phyloP scores from a whole-genome alignment of 2,113 vertebrate species.

The Odontophorus gujanensis region DNA sequence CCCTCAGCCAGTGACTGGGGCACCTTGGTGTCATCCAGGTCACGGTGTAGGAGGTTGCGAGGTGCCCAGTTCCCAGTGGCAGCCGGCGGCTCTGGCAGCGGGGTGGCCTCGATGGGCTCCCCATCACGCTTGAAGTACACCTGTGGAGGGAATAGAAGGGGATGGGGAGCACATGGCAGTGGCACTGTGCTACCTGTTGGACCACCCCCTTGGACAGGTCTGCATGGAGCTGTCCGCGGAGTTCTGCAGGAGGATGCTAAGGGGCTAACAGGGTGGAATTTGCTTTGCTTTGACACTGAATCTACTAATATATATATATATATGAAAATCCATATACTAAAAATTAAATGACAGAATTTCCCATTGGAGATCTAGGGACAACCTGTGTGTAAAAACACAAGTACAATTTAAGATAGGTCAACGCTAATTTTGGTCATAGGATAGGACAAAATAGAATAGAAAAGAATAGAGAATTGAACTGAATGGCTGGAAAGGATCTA shows the following conservation, averaged over 20 bases:
- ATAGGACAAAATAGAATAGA: too few relatives aligned
- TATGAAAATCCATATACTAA: background rate
- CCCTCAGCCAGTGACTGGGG: slow-evolving; percentile 82
- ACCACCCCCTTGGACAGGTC: background rate
- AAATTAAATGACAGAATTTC: background rate
- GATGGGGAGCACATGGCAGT: rapidly evolving
- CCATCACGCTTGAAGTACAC: slow-evolving; percentile 94
- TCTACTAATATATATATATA: too few relatives aligned
- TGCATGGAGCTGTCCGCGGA: background rate
- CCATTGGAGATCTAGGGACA: background rate
- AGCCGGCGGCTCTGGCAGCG: slow-evolving; percentile 79
- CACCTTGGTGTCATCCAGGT: slow-evolving; percentile 90
- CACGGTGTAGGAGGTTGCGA: slow-evolving; percentile 80
- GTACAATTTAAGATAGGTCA: background rate
- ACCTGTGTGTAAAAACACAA: background rate
- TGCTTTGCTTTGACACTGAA: background rate
- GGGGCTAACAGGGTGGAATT: background rate
- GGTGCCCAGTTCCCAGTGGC: slow-evolving; percentile 69
- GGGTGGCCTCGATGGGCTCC: slow-evolving; percentile 86
- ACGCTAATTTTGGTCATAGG: background rate
- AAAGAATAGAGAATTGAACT: too few relatives aligned
- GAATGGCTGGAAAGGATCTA: too few relatives aligned
- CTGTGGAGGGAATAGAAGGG: slow-evolving; percentile 58
- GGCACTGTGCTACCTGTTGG: background rate
- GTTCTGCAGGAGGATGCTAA: background rate